A percentile compares a stretch with the other conserved stretches of the same genome.
phyloP scores from a whole-genome alignment of 2,888 invertebrate species.

The Folsomia candida region DNA sequence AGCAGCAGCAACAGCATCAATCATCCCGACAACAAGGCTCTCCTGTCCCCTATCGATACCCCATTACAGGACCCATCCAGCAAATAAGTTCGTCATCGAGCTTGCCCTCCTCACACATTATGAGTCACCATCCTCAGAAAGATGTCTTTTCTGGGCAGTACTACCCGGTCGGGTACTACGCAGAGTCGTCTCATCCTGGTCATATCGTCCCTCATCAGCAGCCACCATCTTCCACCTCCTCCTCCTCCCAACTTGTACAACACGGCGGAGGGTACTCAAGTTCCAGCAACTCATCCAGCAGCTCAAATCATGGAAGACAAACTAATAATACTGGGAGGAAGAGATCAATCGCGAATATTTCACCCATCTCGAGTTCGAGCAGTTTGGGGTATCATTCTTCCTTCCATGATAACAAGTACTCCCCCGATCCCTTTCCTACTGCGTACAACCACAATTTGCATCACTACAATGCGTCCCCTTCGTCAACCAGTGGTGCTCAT shows the following conservation, averaged over 20 bases:
- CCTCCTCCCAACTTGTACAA: too few relatives aligned
- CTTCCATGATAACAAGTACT: slow-evolving; percentile 37
- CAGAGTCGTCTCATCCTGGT: too few relatives aligned
- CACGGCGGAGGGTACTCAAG: too few relatives aligned
- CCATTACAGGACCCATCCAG: too few relatives aligned
- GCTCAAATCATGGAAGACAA: slow-evolving; percentile 19
- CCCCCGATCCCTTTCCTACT: slow-evolving; percentile 13
- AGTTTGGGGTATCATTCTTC: slow-evolving; percentile 41
- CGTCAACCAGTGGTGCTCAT: too few relatives aligned
- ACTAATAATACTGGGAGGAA: slow-evolving; percentile 26
- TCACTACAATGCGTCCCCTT: too few relatives aligned
- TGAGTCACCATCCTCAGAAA: neutral
- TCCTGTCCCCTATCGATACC: neutral
- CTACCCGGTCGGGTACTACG: slow-evolving; percentile 10
- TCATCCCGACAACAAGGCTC: neutral
- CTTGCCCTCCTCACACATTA: neutral
- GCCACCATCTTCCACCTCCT: too few relatives aligned
- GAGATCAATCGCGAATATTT: slow-evolving; percentile 37
- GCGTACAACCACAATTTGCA: neutral
- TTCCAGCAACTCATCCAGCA: slow-evolving; percentile 10
- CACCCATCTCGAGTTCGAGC: slow-evolving; percentile 27
- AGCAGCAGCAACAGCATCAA: too few relatives aligned
- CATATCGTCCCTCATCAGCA: too few relatives aligned
- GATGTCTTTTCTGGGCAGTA: neutral
- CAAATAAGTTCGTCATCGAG: neutral